phyloP scores from a whole-genome alignment of 2,797 vertebrate species.

The Cirrhinus molitorella region DNA sequence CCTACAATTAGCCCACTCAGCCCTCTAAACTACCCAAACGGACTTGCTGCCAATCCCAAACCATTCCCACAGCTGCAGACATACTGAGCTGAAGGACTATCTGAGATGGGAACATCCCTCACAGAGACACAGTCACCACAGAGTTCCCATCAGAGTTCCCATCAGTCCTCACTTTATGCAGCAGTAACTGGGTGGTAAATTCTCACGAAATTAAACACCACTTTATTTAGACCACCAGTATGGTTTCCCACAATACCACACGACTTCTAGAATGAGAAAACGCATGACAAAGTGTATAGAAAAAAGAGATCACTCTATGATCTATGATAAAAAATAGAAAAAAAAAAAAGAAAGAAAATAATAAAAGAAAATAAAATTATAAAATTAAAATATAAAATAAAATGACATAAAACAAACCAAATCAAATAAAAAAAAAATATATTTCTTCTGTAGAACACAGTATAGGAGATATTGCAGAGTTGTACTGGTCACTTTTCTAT shows the following conservation, averaged over 20 bases:
- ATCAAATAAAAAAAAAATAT: too few species aligned
- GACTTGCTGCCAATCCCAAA: slow-evolving; percentile 60
- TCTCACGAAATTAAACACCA: not conserved
- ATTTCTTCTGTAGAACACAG: too few species aligned
- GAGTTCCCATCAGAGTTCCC: not conserved
- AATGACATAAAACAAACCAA: too few species aligned
- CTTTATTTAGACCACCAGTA: not conserved
- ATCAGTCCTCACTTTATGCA: slow-evolving; percentile 15
- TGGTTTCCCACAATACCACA: not conserved
- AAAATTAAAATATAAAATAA: not conserved
- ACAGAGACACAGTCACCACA: not conserved
- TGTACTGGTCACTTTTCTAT: too few species aligned
- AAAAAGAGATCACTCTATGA: not conserved
- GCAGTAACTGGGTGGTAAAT: not conserved
- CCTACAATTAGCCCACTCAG: slow-evolving; percentile 55
- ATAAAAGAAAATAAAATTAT: not conserved
- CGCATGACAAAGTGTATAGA: not conserved
- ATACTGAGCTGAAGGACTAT: not conserved
- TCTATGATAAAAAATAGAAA: too few species aligned
- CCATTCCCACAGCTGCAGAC: slow-evolving; percentile 57
- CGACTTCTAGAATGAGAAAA: not conserved
- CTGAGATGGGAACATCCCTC: slow-evolving; percentile 14
- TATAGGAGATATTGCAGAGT: too few species aligned
- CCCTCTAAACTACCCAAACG: slow-evolving; percentile 61
- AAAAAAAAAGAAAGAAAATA: too few species aligned